These are phyloP conservation scores for Campylomormyrus tamandua DNA, from an alignment of 2,113 vertebrate species.

Conservation along the genomic window DNA sequence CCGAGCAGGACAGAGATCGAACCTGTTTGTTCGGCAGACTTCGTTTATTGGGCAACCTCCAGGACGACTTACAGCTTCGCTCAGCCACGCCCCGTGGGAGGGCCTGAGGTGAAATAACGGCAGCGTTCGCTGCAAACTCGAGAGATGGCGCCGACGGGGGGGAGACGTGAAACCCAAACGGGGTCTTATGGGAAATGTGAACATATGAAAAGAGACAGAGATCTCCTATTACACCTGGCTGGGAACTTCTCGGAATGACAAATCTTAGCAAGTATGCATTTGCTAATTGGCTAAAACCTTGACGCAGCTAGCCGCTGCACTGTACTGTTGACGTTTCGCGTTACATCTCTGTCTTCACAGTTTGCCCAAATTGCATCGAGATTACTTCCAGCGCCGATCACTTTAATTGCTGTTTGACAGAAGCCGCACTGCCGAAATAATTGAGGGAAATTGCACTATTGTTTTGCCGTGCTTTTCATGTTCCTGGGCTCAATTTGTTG, in stretches of 20 bases:
- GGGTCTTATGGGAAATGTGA: conserved; percentile 53
- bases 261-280: conserved; percentile 58
- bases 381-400: conserved; percentile 23
- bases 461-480: conserved; percentile 21
- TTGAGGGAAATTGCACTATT: conserved; percentile 27
- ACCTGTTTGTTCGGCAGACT: conserved; percentile 46
- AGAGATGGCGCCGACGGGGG: conserved; percentile 39
- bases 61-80: neutral
- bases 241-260: conserved; percentile 52
- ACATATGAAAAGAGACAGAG: conserved; percentile 61
- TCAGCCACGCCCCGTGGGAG: conserved; percentile 45
- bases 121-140: conserved; percentile 45
- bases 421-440: conserved; percentile 12
- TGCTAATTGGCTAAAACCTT: conserved; percentile 43
- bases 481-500: conserved; percentile 35
- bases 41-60: neutral
- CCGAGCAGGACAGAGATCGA: neutral
- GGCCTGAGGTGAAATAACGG: conserved; percentile 52
- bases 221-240: conserved; percentile 56
- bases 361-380: neutral
- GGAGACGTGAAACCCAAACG: conserved; percentile 44
- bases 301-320: neutral
- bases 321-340: neutral
- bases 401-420: conserved; percentile 5
- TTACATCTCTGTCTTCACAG: conserved; percentile 12